A percentile compares a stretch with the other conserved stretches of the same genome.
Evolutionary conservation across 1,140 invertebrate species (phyloP).

Genomic region (Lepidurus arcticus): DNA sequence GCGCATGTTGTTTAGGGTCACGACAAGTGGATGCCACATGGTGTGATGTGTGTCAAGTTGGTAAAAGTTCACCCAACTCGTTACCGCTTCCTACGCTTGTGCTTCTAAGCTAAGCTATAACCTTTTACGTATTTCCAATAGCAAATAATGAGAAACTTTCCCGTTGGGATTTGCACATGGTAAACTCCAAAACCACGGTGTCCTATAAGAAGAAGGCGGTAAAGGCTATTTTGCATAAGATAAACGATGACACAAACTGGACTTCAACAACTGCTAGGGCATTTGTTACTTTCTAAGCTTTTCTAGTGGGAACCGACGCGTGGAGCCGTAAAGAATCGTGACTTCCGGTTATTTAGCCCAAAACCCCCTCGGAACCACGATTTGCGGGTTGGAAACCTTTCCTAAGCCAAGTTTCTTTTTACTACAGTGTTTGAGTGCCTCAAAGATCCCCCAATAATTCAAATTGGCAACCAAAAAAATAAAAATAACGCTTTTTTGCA

Average conservation of each 20-base stretch:
- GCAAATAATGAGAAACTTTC: too few relatives aligned
- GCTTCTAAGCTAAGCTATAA: neutral
- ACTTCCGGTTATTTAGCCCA: neutral
- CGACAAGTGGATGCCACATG: constrained; percentile 2
- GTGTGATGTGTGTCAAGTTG: neutral
- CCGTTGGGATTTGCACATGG: too few relatives aligned
- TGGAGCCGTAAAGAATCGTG: neutral
- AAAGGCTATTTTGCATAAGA: too few relatives aligned
- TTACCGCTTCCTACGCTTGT: neutral
- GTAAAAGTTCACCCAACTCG: neutral
- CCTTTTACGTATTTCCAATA: too few relatives aligned
- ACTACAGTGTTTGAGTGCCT: neutral
- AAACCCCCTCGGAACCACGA: neutral
- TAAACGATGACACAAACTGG: too few relatives aligned
- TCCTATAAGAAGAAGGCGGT: too few relatives aligned
- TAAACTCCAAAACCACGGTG: too few relatives aligned
- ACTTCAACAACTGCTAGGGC: too few relatives aligned
- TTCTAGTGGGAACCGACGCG: neutral
- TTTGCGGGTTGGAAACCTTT: neutral
- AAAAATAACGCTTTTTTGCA: too few relatives aligned
- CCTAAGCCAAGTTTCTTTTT: neutral
- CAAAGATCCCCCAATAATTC: too few relatives aligned
- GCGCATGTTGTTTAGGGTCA: neutral
- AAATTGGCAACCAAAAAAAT: too few relatives aligned
- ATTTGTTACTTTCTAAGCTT: neutral